phyloP scores from a whole-genome alignment of 2,797 vertebrate species.

The Smutsia temminckii region DNA sequence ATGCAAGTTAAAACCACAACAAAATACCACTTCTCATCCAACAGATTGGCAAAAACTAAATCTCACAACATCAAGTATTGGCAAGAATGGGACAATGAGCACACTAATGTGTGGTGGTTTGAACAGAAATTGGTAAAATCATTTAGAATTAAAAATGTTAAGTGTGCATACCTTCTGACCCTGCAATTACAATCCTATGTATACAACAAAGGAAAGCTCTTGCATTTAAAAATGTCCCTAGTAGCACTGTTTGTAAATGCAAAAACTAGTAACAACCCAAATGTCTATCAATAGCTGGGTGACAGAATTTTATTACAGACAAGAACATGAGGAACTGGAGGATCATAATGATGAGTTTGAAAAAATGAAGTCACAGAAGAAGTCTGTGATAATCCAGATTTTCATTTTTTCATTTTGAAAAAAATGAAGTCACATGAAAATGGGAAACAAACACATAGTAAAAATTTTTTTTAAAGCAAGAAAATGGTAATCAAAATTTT shows the following conservation, averaged over 20 bases:
- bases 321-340: neutral
- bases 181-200: neutral
- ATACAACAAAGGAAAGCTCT: neutral
- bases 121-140: neutral
- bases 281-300: neutral
- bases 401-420: neutral
- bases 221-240: slow-evolving; percentile 13
- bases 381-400: neutral
- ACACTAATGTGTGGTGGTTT: neutral
- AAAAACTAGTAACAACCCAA: neutral
- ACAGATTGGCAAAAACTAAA: neutral
- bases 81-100: neutral
- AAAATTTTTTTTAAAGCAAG: neutral
- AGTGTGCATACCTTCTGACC: neutral
- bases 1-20: neutral
- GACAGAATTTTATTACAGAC: neutral
- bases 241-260: neutral
- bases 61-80: neutral
- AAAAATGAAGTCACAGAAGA: neutral
- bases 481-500: neutral
- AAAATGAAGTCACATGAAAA: neutral
- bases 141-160: slow-evolving; percentile 11
- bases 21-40: neutral
- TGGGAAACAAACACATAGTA: neutral
- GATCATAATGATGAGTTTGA: neutral